Evolutionary conservation across 1,140 invertebrate genomes (phyloP), one percentile per base, ranked within the genome.

Genomic region (Gonatopus flavifemur): DNA sequence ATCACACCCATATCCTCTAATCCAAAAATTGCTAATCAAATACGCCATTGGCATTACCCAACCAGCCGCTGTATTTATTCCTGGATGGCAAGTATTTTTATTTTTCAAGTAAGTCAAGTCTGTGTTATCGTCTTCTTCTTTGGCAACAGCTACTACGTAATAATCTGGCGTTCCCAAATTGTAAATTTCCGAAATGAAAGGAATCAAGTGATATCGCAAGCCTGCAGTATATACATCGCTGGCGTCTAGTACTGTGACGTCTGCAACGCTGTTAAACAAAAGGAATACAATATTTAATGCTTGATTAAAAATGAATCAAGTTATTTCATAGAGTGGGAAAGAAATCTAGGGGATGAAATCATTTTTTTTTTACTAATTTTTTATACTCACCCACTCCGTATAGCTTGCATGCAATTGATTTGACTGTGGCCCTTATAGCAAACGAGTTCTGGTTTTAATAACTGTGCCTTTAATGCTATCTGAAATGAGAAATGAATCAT

Each of bases 31-130:
- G 16, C 93, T 92, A 12, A 98, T 84, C 1, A 98, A 81, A 67
- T 93, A 96, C 1, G 93, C 93, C 62, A 98, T 74, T 0, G 96
- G 96, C 62, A 97, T 90, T 0, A 98, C 84, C 96, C 96, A 98
- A 3, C 96, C 96, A 9, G 94, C 94, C 0, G 91, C 95, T 45
- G 86, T 91, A 47, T 90, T 90, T 16, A 98, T 90, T 20, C 94
- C 94, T 1, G 92, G 86, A 72, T 97, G 93, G 66, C 96, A 98
- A 0, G 93, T 93, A 60, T 89, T 83, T 71, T 94, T 81, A 77
- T 90, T 90, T 75, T 89, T 89, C 0, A 98, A 74, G 70, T 92
- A 95, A 0, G 94, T 90, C 0, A 98, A 70, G 62, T 94, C 92
- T 0, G 94, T 94, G 31, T 84, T 84, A 0, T 88, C 84, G 69